Percentiles rank a stretch among this genome's conserved stretches.
Evolutionary conservation across 2,797 vertebrate species (phyloP).

Genomic region (Macropodus opercularis): DNA sequence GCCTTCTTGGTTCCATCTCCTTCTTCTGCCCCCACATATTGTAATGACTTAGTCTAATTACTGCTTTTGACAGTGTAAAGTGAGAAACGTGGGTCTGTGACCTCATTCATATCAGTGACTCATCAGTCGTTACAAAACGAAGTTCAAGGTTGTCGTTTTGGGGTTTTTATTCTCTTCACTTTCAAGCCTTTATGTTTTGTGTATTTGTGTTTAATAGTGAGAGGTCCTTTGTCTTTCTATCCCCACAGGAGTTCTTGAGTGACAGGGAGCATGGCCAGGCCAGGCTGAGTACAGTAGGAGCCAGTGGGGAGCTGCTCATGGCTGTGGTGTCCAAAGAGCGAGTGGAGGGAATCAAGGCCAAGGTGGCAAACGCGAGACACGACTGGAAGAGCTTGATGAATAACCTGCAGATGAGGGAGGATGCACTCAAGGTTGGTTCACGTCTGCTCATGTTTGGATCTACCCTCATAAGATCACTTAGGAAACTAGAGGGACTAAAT

Average conservation of each 20-base stretch:
- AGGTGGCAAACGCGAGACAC: slow-evolving; percentile 85
- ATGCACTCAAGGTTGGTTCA: slow-evolving; percentile 85
- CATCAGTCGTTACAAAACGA: slow-evolving; percentile 29
- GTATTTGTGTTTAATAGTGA: slow-evolving; percentile 55
- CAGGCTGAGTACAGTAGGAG: slow-evolving; percentile 87
- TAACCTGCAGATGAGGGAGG: slow-evolving; percentile 89
- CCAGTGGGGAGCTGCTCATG: slow-evolving; percentile 90
- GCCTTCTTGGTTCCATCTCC: slow-evolving; percentile 48
- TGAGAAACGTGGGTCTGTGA: slow-evolving; percentile 20
- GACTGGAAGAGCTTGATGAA: slow-evolving; percentile 94
- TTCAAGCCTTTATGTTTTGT: slow-evolving; percentile 42
- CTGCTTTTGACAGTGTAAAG: slow-evolving; percentile 30
- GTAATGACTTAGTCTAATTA: slow-evolving; percentile 48
- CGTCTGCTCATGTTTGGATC: slow-evolving; percentile 15
- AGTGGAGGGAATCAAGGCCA: slow-evolving; percentile 85
- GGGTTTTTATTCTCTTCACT: background rate
- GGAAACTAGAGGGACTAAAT: background rate
- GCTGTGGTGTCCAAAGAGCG: slow-evolving; percentile 88
- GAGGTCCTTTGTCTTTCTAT: slow-evolving; percentile 66
- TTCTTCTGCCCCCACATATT: slow-evolving; percentile 35
- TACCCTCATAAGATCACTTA: background rate
- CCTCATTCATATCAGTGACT: slow-evolving; percentile 29
- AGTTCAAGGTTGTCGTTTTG: slow-evolving; percentile 36
- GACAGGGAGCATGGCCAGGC: slow-evolving; percentile 94
- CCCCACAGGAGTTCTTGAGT: slow-evolving; percentile 89